phyloP scores from a whole-genome alignment of 2,113 vertebrate species.

The Elanus axillaris region DNA sequence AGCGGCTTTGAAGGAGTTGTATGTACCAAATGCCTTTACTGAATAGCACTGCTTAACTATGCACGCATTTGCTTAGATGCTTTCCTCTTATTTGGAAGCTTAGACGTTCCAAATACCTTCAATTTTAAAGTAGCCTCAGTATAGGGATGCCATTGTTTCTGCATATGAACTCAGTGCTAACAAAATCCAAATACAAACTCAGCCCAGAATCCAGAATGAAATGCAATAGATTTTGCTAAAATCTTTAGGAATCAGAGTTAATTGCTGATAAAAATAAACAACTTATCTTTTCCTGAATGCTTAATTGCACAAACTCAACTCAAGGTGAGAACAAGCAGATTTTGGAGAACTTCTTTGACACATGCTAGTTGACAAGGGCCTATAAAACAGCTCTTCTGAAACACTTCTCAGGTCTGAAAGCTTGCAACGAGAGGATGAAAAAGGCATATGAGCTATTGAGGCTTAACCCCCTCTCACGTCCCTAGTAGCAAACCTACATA shows the following conservation, averaged over 20 bases:
- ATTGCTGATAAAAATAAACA: background rate
- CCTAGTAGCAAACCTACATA: background rate
- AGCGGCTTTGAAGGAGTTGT: background rate
- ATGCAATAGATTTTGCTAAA: background rate
- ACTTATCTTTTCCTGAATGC: background rate
- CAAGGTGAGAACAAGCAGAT: background rate
- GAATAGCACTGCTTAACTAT: background rate
- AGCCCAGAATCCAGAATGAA: background rate
- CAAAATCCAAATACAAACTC: background rate
- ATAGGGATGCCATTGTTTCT: background rate
- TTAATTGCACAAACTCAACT: background rate
- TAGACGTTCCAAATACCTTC: background rate
- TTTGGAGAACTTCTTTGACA: background rate
- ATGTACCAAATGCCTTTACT: background rate
- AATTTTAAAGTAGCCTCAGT: background rate
- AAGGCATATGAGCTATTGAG: background rate
- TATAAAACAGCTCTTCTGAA: background rate
- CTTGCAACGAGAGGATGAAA: rapidly evolving
- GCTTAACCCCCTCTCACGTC: no score
- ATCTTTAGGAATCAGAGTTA: background rate
- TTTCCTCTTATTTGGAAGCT: background rate
- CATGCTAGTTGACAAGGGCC: background rate
- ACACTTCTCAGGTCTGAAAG: background rate
- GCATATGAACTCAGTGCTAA: background rate
- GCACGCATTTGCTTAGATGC: background rate